Base-by-base conservation (phyloP, 2,113 vertebrate species). In the Polypterus bichir region DNA sequence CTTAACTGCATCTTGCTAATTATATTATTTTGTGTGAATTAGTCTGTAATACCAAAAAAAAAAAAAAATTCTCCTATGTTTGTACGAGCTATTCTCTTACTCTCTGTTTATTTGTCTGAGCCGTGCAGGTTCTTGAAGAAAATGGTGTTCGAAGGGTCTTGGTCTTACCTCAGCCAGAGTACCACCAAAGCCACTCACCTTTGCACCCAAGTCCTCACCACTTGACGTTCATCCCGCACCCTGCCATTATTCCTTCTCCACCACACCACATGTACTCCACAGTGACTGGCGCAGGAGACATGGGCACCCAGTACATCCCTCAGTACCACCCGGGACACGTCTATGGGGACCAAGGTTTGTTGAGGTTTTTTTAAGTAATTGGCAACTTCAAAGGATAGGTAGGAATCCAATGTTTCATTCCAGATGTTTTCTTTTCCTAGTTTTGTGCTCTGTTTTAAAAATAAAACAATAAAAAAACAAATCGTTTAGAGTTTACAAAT, bases 111-210 rank as follows among this genome's bases (percentile, higher is more conserved):
- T 62, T 3, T 73, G 66, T 71, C 46, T 69, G 62, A 2, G 27
- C 46, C 59, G 54, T 70, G 8, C 72, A 97, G 94, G 92, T 98
- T 78, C 97, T 98, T 73, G 95, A 98, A 77, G 94, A 97, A 75
- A 97, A 93, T 45, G 93, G 94, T 72, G 92, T 97, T 74, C 89
- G 92, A 68, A 90, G 94, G 77, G 94, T 98, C 73, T 83, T 98
- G 86, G 94, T 98, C 76, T 89, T 97, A 84, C 94, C 95, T 75
- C 94, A 98, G 77, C 89, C 93, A 71, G 95, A 98, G 70, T 97
- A 93, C 79, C 92, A 92, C 56, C 89, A 90, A 66, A 85, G 90
- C 60, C 94, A 94, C 68, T 80, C 93, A 59, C 91, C 93, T 67
- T 84, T 98, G 67, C 93, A 94, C 73, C 90, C 91, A 68, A 92